Evolutionary conservation across 2,888 invertebrate genomes (phyloP), one percentile per base, ranked within the genome.

Genomic region (Chaetogeoica ovagalla): DNA sequence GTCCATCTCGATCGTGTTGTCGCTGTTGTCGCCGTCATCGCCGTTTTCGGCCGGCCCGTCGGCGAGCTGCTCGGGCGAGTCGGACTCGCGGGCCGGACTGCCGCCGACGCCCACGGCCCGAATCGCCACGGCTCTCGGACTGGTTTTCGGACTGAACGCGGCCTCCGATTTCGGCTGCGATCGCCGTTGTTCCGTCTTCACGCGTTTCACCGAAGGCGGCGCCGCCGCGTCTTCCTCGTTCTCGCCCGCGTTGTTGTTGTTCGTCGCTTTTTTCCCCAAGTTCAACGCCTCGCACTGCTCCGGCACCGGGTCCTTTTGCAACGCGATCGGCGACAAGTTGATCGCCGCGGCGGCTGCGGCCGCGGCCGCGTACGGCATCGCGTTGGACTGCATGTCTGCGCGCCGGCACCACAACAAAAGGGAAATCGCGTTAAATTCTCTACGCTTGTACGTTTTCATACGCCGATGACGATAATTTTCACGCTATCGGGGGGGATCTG

Each of bases 171-270:
- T 19, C 30, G 30, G 30, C 30, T 30, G 30, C 4, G 69, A 52
- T 15, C 69, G n/a, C n/a, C n/a, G n/a, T n/a, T n/a, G 17, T 69
- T 55, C 69, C 6, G 7, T 69, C 6, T 55, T 69, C 30, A 69
- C 23, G 1, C 69, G 69, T 69, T 69, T 69, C 48, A 15, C 11
- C 21, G 39, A 2, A 21, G 65, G 17, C 21, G 39, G 55, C 43
- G 43, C 43, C 43, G 43, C 43, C 8, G 17, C 23, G 11, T 39
- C 62, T 19, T 79, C 77, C 7, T 62, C 70, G 21, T 55, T 62
- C n/a, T 79, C 77, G 17, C 77, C 77, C 8, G 77, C 63, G 62
- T 79, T 79, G 60, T 79, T 79, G 62, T 79, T 79, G 39, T 79
- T 79, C 55, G 70, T 65, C 11, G n/a, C 57, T 48, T 75, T 79